Percentiles rank a stretch among this genome's conserved stretches.
Conservation (phyloP, 2,888 invertebrate species). For the Prosopocoilus inquinatus region DNA sequence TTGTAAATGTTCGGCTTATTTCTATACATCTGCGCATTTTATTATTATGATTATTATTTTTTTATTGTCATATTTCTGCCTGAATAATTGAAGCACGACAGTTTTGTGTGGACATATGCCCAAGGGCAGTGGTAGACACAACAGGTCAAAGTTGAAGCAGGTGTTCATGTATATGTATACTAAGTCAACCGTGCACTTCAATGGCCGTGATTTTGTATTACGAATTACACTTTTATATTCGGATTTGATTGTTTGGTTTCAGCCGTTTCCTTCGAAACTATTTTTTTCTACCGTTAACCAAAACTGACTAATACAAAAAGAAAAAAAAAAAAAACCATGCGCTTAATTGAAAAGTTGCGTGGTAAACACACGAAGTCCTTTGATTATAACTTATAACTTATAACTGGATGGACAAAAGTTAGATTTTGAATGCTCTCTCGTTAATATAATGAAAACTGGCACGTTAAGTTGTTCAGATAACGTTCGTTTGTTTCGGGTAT, state of each 20-base stretch:
- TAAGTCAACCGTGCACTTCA: not conserved
- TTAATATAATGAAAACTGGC: no score
- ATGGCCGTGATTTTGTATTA: constrained; percentile 3
- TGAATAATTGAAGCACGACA: not conserved
- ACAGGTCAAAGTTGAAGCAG: constrained; percentile 27
- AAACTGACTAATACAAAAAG: no score
- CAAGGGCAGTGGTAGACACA: constrained; percentile 21
- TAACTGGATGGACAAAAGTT: no score
- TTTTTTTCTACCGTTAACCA: not conserved
- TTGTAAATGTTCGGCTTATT: not conserved
- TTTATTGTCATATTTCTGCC: not conserved
- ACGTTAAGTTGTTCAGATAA: no score
- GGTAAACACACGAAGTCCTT: no score
- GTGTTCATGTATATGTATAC: constrained; percentile 21
- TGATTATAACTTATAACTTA: no score
- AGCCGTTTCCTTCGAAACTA: not conserved
- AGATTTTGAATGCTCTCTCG: no score
- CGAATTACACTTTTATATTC: not conserved
- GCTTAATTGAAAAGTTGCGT: not conserved
- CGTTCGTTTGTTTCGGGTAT: no score
- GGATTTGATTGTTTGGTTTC: not conserved
- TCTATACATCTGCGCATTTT: not conserved
- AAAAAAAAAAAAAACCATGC: not conserved
- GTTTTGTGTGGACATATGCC: constrained; percentile 19
- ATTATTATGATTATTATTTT: not conserved